Conservation (phyloP, 2,113 vertebrate species). For the Danionella cerebrum region DNA sequence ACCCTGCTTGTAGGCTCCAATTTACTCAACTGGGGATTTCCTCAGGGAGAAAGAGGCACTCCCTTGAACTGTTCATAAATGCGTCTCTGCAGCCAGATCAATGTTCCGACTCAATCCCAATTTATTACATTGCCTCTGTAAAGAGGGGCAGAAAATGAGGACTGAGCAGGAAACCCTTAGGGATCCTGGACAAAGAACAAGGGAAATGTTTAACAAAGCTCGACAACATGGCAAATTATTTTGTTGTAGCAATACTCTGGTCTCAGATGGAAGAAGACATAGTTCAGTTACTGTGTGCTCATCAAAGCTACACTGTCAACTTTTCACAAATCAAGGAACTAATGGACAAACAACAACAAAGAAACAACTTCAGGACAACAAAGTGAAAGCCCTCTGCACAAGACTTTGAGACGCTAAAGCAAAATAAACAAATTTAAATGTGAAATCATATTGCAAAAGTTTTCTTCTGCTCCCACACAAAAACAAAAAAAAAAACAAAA, state of each 20-base stretch:
- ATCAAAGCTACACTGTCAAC: background rate
- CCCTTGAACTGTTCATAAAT: conserved; percentile 31
- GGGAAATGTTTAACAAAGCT: conserved; percentile 7
- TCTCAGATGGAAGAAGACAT: background rate
- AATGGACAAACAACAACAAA: conserved; percentile 3
- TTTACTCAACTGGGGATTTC: conserved; percentile 17
- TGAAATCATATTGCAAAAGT: too few species aligned
- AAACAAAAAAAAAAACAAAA: too few species aligned
- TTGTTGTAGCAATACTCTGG: background rate
- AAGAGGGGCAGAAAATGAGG: conserved; percentile 29
- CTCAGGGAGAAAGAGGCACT: conserved; percentile 3
- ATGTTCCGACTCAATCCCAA: conserved; percentile 35
- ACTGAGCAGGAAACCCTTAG: conserved; percentile 15
- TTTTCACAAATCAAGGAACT: background rate
- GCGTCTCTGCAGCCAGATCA: conserved; percentile 35
- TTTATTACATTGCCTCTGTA: conserved; percentile 35
- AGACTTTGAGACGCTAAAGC: too few species aligned
- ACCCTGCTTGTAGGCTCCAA: conserved; percentile 12
- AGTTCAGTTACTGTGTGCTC: background rate
- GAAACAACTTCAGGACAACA: conserved; percentile 5
- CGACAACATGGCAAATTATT: conserved; percentile 6
- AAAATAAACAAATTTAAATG: conserved; percentile 24
- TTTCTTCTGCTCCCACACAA: too few species aligned
- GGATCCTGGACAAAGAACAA: conserved; percentile 9
- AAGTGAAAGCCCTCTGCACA: background rate